Conservation (phyloP, 1,140 invertebrate species). For the Drosophila baimaii region DNA sequence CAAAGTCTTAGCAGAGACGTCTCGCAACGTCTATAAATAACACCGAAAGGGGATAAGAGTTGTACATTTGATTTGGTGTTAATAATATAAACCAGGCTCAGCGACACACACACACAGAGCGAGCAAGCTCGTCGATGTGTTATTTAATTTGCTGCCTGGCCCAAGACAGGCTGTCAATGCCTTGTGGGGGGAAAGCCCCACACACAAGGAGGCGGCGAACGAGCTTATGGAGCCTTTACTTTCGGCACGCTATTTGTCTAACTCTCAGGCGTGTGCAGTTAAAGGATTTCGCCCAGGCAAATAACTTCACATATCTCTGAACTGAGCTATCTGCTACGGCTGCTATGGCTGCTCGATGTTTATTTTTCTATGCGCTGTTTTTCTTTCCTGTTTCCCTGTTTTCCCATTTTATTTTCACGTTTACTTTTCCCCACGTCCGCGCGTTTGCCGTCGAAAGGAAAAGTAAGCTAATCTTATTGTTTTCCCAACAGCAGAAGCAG, state of each 20-base stretch:
- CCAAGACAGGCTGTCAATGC: slow-evolving; percentile 59
- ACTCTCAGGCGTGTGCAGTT: slow-evolving; percentile 76
- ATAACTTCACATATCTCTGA: slow-evolving; percentile 64
- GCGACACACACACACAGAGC: slow-evolving; percentile 28
- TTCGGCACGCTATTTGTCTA: slow-evolving; percentile 71
- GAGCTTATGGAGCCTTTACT: slow-evolving; percentile 59
- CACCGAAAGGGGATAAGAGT: slow-evolving; percentile 23
- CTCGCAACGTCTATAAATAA: slow-evolving; percentile 33
- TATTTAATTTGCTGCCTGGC: slow-evolving; percentile 76
- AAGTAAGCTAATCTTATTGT: slow-evolving; percentile 83
- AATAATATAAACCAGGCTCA: slow-evolving; percentile 76
- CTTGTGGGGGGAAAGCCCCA: background rate
- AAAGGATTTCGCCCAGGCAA: slow-evolving; percentile 72
- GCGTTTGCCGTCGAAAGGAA: slow-evolving; percentile 40
- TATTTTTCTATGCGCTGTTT: slow-evolving; percentile 76
- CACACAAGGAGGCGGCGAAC: slow-evolving; percentile 6
- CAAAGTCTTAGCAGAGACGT: slow-evolving; percentile 61
- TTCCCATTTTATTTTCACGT: slow-evolving; percentile 65
- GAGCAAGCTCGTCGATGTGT: no score
- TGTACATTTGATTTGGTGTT: slow-evolving; percentile 68
- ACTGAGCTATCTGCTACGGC: slow-evolving; percentile 16
- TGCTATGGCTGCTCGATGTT: slow-evolving; percentile 52
- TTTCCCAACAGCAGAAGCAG: slow-evolving; percentile 63
- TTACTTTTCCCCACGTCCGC: slow-evolving; percentile 47
- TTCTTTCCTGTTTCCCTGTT: slow-evolving; percentile 60